Evolutionary conservation across 2,797 vertebrate species (phyloP).

Genomic region (Rhadinocentrus ornatus): DNA sequence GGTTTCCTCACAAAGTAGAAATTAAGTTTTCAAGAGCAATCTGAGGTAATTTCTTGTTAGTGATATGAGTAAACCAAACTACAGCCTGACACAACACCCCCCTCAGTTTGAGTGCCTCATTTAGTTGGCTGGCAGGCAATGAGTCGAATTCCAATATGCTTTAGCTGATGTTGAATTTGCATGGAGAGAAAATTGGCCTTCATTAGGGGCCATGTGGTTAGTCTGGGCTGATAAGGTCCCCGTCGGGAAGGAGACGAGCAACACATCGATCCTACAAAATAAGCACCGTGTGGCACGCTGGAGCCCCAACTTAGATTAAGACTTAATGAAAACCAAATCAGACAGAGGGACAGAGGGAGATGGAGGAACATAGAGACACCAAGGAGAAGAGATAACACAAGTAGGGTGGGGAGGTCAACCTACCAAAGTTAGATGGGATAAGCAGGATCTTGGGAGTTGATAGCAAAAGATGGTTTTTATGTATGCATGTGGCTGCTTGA

Average conservation of each 20-base stretch:
- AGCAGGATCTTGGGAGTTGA: constrained; percentile 19
- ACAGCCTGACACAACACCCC: constrained; percentile 13
- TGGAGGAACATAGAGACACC: constrained; percentile 9
- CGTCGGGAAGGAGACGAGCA: constrained; percentile 52
- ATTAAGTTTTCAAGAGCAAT: constrained; percentile 6
- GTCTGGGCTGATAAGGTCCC: constrained; percentile 74
- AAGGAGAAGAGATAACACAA: constrained; percentile 47
- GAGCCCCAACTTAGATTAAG: constrained; percentile 74
- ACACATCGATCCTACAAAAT: constrained; percentile 76
- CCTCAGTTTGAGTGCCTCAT: constrained; percentile 18
- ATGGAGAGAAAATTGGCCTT: constrained; percentile 64
- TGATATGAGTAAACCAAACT: constrained; percentile 13
- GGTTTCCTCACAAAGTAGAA: background rate
- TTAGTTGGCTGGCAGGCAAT: constrained; percentile 37
- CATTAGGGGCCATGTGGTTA: constrained; percentile 72
- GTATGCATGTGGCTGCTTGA: background rate
- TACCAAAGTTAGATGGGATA: constrained; percentile 35
- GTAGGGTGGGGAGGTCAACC: constrained; percentile 31
- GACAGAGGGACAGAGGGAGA: constrained; percentile 40
- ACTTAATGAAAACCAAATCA: constrained; percentile 80
- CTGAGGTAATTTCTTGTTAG: constrained; percentile 33
- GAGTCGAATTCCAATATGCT: constrained; percentile 52
- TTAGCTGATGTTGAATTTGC: constrained; percentile 61
- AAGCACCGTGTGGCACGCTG: constrained; percentile 67
- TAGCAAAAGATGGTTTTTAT: background rate